Base-by-base conservation (phyloP, 2,888 invertebrate species). In the Polydrusus tereticollis region DNA sequence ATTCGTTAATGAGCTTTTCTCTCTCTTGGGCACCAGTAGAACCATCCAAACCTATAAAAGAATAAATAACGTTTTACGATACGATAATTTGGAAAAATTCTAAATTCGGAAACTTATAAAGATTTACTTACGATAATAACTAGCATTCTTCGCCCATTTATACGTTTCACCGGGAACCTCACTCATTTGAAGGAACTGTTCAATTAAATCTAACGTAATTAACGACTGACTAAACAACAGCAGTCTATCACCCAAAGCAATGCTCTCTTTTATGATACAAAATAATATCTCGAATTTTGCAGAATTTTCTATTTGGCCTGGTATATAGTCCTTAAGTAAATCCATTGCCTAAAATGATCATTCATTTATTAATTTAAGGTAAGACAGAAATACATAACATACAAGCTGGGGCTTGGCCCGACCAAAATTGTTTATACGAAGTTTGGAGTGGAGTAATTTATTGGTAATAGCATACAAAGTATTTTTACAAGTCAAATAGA, bases 211-310 rank as follows among this genome's bases (percentile, higher is more conserved):
- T 76, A 99, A 87, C 0, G 99, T 99, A 78, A 98, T 93, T 70
- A 99, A 88, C 80, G 97, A 98, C 85, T 99, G 98, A 80, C 98
- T 98, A 85, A 99, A 99, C 2, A 99, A 90, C 65, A 99, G 87
- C 69, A 99, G 88, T 74, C 98, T 92, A 86, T 99, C 99, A 0
- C 96, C 96, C 73, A 94, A 85, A 71, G 89, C 89, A 64, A 98
- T 91, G 76, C 96, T 94, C 85, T 97, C 95, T 77, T 95, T 93
- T 58, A 99, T 87, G 75, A 99, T 93, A 78, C 94, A 93, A 85
- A 98, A 94, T 80, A 99, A 92, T 50, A 99, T 89, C 79, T 95
- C 92, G 93, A 99, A 95, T 87, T 99, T 99, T 1, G 95, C 95
- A 1, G 98, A 96, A 82, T 96, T 96, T 81, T 96, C 95, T 76